Evolutionary conservation across 2,888 invertebrate species (phyloP), one percentile per base, ranked within the genome.

Genomic region (Sesia apiformis): DNA sequence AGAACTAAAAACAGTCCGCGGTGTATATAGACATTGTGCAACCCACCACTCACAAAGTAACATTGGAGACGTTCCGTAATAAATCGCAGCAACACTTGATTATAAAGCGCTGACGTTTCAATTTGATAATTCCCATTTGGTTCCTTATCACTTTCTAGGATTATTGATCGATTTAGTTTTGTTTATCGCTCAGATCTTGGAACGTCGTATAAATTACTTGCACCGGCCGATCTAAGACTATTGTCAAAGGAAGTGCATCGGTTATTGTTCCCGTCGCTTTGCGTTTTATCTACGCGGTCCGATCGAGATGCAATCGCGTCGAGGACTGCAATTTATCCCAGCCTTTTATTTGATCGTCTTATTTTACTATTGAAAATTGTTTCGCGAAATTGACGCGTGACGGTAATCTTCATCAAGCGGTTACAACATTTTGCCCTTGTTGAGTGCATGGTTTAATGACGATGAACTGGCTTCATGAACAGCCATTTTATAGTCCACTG

Each of bases 241-340:
- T 84, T 87, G 86, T 84, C 84, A 81, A 81, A 84, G 84, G 83
- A 82, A 83, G 83, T 83, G 82, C 84, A 84, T 85, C 84, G 78
- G 81, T 85, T 85, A 87, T 88, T 86, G 86, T 87, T 84, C 78
- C 72, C 73, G 73, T 80, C 66, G 81, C 73, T 78, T 80, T 74
- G 70, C 67, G 69, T 74, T 73, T 81, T 84, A 84, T 84, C 84
- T 73, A 60, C 58, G 60, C 70, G 70, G 72, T 64, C 69, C 69
- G 65, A 84, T 84, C 81, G 71, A 70, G 62, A 69, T 70, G 61
- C 64, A 66, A 67, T 69, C 65, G 67, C 69, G 63, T 60, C 59
- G 64, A 64, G 68, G 71, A 74, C 75, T 72, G 76, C 78, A 81
- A 84, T 83, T 84, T 81, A 82, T 78, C 70, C 76, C 50, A 72